Percentiles rank a stretch among this genome's conserved stretches.
These are phyloP conservation scores for Clitarchus hookeri DNA, from an alignment of 2,888 invertebrate species.

Conservation along the genomic window DNA sequence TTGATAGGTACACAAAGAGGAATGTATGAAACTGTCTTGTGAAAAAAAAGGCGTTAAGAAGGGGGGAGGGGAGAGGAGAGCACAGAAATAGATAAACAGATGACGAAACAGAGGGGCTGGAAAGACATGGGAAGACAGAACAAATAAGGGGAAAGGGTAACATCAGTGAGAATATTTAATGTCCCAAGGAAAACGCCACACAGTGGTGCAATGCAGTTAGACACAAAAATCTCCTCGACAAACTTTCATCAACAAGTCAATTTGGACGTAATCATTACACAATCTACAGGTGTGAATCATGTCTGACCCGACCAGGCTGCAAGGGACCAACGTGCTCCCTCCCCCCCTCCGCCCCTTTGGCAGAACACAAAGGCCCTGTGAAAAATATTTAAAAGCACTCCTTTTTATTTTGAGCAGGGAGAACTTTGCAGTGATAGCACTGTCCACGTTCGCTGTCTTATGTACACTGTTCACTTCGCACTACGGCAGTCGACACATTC, in stretches of 20 bases:
- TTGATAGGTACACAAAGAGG: background rate
- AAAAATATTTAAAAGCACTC: background rate
- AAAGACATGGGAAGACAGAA: too few relatives aligned
- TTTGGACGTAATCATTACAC: background rate
- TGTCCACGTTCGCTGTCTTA: too few relatives aligned
- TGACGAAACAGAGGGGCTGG: too few relatives aligned
- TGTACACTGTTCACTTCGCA: conserved; percentile 4
- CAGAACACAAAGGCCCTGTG: background rate
- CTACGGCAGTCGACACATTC: background rate
- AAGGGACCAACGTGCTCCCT: background rate
- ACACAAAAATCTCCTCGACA: too few relatives aligned
- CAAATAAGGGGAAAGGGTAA: too few relatives aligned
- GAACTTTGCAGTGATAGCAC: background rate
- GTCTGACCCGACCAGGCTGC: background rate
- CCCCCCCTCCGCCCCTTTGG: background rate
- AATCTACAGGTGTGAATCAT: background rate
- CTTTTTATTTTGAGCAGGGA: background rate
- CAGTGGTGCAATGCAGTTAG: too few relatives aligned
- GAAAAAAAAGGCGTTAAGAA: background rate
- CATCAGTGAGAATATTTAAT: too few relatives aligned
- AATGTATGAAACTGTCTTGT: background rate
- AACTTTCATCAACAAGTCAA: too few relatives aligned
- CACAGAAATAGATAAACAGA: too few relatives aligned
- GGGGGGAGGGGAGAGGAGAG: background rate
- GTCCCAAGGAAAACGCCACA: too few relatives aligned